Base-by-base conservation (phyloP, 2,888 invertebrate species). In the Hirtodrosophila histrioides region DNA sequence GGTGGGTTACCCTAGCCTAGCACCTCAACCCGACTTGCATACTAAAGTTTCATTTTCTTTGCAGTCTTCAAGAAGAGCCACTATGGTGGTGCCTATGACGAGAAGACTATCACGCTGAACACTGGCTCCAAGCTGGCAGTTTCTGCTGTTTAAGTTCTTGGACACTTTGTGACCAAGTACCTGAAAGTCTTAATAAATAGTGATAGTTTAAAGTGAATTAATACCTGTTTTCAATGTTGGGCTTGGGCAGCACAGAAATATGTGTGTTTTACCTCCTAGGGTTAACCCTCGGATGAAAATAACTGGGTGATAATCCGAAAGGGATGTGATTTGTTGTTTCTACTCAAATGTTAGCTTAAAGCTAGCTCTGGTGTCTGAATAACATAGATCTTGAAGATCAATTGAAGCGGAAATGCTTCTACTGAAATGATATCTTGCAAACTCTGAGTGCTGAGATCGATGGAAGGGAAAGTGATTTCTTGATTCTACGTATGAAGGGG, bases 51-150 rank as follows among this genome's bases (percentile, higher is more conserved):
- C 2, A 1, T 12, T 54, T 11, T 36, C 5, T 29, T 76, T 86
- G 3, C 68, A 89, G 89, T 64, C 41, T 90, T 89, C 81, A 61
- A 72, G 69, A 87, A 72, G 76, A 89, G 73, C 75, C 24, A 44
- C 48, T 79, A 88, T 27, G 88, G 84, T 31, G 77, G 76, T 36
- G 66, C 56, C 40, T 82, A 88, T 37, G 80, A 72, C 23, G 57
- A 64, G 2, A 62, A 55, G 56, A 51, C 39, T 31, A 63, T 87
- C 48, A 49, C 57, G 27, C 73, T 81, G 55, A 61, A 78, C 46
- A 84, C 88, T 58, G 88, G 78, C 40, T 53, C 82, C 58, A 78
- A 78, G 27, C 17, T 89, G 67, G 90, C 82, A 6, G 90, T 77
- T 35, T 74, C 75, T 36, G 89, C 71, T 33, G 63, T 80, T 51